Percentiles rank a stretch among this genome's conserved stretches.
phyloP scores from a whole-genome alignment of 2,797 vertebrate species.

The Muraenolepis orangiensis region DNA sequence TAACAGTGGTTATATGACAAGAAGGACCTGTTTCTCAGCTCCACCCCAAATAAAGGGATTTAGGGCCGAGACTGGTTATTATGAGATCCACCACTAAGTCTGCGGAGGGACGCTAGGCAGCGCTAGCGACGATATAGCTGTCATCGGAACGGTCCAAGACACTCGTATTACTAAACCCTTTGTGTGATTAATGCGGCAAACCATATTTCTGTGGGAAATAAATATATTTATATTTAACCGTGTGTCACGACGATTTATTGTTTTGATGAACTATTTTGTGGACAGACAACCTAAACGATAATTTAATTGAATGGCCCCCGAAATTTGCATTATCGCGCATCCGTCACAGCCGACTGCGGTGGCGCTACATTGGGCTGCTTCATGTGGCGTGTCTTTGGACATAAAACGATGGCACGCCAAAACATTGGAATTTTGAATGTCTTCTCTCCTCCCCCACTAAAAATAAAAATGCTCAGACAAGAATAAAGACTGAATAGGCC shows the following conservation, averaged over 20 bases:
- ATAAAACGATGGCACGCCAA: not conserved
- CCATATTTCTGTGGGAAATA: not conserved
- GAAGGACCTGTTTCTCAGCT: constrained; percentile 70
- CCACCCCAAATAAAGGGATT: constrained; percentile 71
- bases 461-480: not conserved
- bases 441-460: not conserved
- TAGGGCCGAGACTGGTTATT: constrained; percentile 68
- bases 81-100: constrained; percentile 55
- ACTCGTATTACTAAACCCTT: not conserved
- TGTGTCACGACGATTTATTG: not conserved
- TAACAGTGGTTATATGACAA: constrained; percentile 63
- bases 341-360: not conserved
- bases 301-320: not conserved
- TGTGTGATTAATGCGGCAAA: not conserved
- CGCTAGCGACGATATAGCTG: constrained; percentile 37
- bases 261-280: not conserved
- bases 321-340: not conserved
- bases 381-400: not conserved
- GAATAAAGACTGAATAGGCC: not conserved
- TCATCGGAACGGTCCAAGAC: constrained; percentile 15
- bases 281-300: not conserved
- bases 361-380: not conserved
- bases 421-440: not conserved
- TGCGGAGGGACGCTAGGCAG: constrained; percentile 39
- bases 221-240: too few relatives aligned